Base-by-base conservation (phyloP, 2,113 vertebrate species). In the Reinhardtius hippoglossoides region DNA sequence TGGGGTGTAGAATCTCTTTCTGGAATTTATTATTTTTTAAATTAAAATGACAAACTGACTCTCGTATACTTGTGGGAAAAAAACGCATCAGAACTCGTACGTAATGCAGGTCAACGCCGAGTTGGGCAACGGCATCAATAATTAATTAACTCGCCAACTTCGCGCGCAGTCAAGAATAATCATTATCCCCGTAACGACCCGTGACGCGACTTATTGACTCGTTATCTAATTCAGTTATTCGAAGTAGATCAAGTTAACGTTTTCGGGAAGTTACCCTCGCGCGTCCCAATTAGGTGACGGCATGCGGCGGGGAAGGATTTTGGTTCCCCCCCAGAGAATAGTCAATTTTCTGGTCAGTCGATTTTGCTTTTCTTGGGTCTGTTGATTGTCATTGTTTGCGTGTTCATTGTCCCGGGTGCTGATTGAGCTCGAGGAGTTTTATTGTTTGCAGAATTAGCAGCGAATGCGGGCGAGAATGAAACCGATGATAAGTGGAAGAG, bases 91-190 rank as follows among this genome's bases (percentile, higher is more conserved):
- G 76, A 88, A 90, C 74, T 84, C 83, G 52, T 16, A 58, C 26
- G n/a, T 56, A 62, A 42, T 37, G 9, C 48, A 10, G 40, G 15
- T 42, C 58, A 59, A n/a, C 1, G 14, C 16, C 0, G 68, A 67
- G 76, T 62, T 60, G 20, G 20, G 21, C 14, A 42, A 74, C 0
- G 5, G 7, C 56, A 46, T 82, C 60, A 89, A 86, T 86, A 85
- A 85, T 91, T 74, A 85, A 89, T 88, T 46, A 84, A 84, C 62
- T 75, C 52, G 67, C 14, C 42, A 81, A 83, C 80, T 88, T 69
- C 54, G 42, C 37, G n/a, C 50, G 40, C 48, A n/a, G 50, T 12
- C 57, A 5, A 26, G 44, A 58, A 61, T 21, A 44, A 81, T 69
- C 52, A n/a, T 52, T 56, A 67, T 27, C 4, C 40, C 58, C 16